Evolutionary conservation across 2,113 vertebrate genomes (phyloP), one percentile per base, ranked within the genome.

Genomic region (Pelusios castaneus): DNA sequence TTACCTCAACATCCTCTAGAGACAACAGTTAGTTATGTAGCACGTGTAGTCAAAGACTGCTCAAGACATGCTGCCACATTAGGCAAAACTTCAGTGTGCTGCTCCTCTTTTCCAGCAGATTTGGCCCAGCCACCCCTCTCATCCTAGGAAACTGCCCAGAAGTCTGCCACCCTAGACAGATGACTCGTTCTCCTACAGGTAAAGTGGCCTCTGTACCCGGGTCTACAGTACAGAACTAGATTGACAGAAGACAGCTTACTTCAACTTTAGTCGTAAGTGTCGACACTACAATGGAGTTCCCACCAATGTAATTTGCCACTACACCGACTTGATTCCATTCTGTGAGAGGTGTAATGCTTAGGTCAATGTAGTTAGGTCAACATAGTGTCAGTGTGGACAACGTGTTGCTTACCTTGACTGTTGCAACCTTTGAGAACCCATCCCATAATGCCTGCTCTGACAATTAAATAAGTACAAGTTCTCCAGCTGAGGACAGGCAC

Each of bases 1-100:
- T 87, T 55, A 25, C 41, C 60, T 89, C 55, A 56, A n/a, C 60
- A 27, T 55, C 75, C 43, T 22, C 79, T 91, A 79, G 47, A 93
- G 52, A 49, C 2, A 8, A 19, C 54, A 58, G 60, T 89, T 89
- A 76, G 47, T 93, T 87, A 58, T 49, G 84, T 52, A 70, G 63
- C 29, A 16, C 11, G 3, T 41, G 11, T 25, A 84, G 63, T 38
- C 17, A 38, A 34, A 70, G 63, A 17, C 9, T 34, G 19, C n/a
- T 38, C n/a, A 22, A 70, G 34, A 38, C 9, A 38, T 9, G 4
- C 34, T 9, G 17, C 63, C n/a, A n/a, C n/a, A n/a, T 21, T 38
- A 67, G 34, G 34, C 19, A 38, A 70, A 70, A 67, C 31, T 6
- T n/a, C 63, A 38, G n/a, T 10, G n/a, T n/a, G 14, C 34, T 4